A percentile compares a stretch with the other conserved stretches of the same genome.
These are phyloP conservation scores for Hoplodrina ambigua DNA, from an alignment of 2,888 invertebrate species.

Conservation along the genomic window DNA sequence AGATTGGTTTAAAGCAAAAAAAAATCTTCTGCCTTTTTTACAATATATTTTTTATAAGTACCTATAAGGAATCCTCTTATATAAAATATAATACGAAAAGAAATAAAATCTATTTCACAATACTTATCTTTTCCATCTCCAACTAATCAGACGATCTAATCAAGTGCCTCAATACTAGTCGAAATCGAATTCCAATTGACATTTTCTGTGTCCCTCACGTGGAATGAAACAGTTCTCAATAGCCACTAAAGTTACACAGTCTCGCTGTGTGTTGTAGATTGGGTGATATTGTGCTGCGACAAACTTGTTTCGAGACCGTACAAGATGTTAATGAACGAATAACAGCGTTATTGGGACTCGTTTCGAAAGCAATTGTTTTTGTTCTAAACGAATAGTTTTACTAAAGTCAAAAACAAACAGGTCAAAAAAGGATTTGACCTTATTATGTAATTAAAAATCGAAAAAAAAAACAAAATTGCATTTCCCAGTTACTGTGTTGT, in stretches of 20 bases:
- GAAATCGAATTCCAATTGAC: constrained; percentile 52
- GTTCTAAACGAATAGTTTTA: background rate
- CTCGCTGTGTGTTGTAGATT: background rate
- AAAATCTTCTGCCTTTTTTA: too few relatives aligned
- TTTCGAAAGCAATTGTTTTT: constrained; percentile 13
- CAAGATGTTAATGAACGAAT: constrained; percentile 30
- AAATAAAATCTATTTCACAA: constrained; percentile 12
- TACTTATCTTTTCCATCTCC: constrained; percentile 20
- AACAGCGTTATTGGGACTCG: constrained; percentile 14
- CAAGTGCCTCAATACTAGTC: constrained; percentile 30
- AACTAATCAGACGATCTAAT: constrained; percentile 30
- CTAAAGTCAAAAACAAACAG: too few relatives aligned
- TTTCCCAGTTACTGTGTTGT: too few relatives aligned
- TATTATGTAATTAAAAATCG: too few relatives aligned
- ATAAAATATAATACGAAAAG: constrained; percentile 1
- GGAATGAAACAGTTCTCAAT: constrained; percentile 29
- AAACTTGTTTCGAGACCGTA: constrained; percentile 23
- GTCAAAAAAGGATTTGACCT: too few relatives aligned
- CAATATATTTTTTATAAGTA: background rate
- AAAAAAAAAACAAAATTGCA: too few relatives aligned
- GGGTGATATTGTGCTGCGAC: constrained; percentile 9
- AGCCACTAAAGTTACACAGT: constrained; percentile 21
- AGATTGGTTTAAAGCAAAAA: background rate
- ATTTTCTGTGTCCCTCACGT: constrained; percentile 35
- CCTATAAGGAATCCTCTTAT: background rate